A percentile compares a stretch with the other conserved stretches of the same genome.
phyloP scores from a whole-genome alignment of 2,797 vertebrate genomes.

The Hemitrygon akajei region DNA sequence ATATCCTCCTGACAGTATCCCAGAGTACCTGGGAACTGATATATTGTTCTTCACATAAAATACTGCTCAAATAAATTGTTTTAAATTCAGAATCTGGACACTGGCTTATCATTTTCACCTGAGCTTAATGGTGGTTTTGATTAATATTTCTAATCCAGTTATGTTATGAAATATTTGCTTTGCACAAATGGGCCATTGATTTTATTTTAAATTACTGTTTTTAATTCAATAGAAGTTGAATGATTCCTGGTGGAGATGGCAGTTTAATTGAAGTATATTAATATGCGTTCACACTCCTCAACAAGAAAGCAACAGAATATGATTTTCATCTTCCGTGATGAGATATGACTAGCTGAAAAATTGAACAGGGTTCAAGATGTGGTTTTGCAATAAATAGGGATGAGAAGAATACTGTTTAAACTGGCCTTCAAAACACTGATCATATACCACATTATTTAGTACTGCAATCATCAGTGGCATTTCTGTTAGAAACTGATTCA shows the following conservation, averaged over 20 bases:
- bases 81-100: background rate
- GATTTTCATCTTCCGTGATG: constrained; percentile 14
- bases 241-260: background rate
- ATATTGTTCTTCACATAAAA: background rate
- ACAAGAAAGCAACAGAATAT: background rate
- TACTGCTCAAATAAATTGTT: background rate
- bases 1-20: background rate
- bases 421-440: background rate
- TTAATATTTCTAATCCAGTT: background rate
- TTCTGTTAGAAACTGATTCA: background rate
- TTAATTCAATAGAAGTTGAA: background rate
- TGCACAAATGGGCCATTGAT: background rate
- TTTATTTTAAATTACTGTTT: constrained; percentile 4
- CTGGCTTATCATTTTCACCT: background rate
- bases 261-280: background rate
- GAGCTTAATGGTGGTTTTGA: background rate
- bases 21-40: background rate
- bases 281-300: background rate
- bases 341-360: background rate
- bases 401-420: background rate
- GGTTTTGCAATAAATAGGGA: background rate
- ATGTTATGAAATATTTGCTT: constrained; percentile 10
- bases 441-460: background rate
- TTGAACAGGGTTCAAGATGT: background rate
- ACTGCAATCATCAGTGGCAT: background rate